These are phyloP conservation scores for Heteromurus nitidus DNA, from an alignment of 2,888 invertebrate genomes.

Conservation along the genomic window DNA sequence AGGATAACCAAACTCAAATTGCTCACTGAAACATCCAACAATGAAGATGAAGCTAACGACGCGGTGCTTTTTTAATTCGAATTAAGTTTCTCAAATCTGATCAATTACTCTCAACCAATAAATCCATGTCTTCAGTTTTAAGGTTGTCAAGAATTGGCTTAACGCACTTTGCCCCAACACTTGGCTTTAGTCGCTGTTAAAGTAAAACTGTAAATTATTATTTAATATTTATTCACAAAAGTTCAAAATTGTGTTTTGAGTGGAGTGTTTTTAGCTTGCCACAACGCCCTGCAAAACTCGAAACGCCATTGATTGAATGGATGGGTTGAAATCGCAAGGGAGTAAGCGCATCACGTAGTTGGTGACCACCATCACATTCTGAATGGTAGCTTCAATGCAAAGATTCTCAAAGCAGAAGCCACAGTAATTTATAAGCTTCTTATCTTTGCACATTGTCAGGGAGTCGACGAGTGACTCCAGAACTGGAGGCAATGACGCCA, in stretches of 20 bases:
- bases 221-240: not conserved
- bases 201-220: constrained; percentile 23
- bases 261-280: too few relatives aligned
- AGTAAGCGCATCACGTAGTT: constrained; percentile 68
- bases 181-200: constrained; percentile 62
- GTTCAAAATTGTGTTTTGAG: too few relatives aligned
- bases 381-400: constrained; percentile 64
- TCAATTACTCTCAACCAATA: constrained; percentile 69
- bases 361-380: constrained; percentile 60
- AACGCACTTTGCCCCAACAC: constrained; percentile 61
- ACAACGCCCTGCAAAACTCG: constrained; percentile 68
- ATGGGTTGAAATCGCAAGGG: constrained; percentile 72
- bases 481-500: too few relatives aligned
- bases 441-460: constrained; percentile 71
- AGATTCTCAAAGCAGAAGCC: constrained; percentile 65
- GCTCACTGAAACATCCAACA: constrained; percentile 69
- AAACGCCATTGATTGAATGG: constrained; percentile 69
- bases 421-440: constrained; percentile 61
- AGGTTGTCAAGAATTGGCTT: constrained; percentile 68
- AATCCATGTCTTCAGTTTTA: constrained; percentile 66
- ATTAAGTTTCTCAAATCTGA: too few relatives aligned
- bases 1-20: constrained; percentile 67
- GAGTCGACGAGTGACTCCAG: constrained; percentile 69
- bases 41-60: too few relatives aligned
- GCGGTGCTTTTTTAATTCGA: too few relatives aligned